phyloP scores from a whole-genome alignment of 2,797 vertebrate species.

The Phaenicophaeus curvirostris region DNA sequence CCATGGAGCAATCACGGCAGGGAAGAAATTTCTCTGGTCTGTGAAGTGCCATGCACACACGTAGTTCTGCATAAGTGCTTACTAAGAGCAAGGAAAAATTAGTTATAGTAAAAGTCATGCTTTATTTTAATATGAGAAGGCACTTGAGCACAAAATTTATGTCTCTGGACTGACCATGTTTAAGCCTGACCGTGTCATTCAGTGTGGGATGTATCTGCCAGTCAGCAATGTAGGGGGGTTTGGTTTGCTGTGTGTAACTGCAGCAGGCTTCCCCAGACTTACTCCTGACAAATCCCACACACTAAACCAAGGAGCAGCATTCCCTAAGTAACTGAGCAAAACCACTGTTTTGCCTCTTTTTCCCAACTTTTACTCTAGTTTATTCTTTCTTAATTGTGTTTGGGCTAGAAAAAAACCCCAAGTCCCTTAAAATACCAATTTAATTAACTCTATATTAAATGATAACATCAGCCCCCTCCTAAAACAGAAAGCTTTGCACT shows the following conservation, averaged over 20 bases:
- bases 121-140: background rate
- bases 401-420: background rate
- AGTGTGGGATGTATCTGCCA: background rate
- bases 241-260: background rate
- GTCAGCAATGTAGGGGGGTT: rapidly evolving
- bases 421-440: background rate
- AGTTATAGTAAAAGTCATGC: background rate
- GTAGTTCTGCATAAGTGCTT: background rate
- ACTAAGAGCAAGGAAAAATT: background rate
- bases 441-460: background rate
- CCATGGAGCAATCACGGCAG: background rate
- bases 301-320: background rate
- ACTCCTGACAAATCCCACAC: background rate
- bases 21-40: background rate
- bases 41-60: background rate
- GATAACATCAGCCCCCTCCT: background rate
- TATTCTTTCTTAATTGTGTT: background rate
- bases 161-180: rapidly evolving
- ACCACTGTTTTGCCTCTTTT: background rate
- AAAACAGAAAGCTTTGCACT: background rate
- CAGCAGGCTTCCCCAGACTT: background rate
- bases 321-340: background rate
- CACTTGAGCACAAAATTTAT: background rate
- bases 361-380: background rate
- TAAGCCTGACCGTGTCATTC: background rate